These are phyloP conservation scores for Aix galericulata DNA, from an alignment of 2,113 vertebrate species.

Conservation along the genomic window DNA sequence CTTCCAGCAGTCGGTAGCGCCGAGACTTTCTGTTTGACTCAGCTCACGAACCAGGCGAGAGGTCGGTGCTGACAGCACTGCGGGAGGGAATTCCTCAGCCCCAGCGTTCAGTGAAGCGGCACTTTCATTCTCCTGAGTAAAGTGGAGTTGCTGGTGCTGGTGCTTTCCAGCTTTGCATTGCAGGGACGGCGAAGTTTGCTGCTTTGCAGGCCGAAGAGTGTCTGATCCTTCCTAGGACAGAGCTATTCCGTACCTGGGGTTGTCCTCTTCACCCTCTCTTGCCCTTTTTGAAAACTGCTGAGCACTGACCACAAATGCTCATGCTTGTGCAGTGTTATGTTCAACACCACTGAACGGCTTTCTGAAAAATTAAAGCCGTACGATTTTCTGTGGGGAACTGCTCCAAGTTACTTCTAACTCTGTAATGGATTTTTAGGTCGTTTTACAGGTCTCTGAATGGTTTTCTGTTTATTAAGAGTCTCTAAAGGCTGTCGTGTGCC, in stretches of 20 bases:
- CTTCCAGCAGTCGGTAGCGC: rapidly evolving
- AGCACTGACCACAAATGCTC: not conserved
- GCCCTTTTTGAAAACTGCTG: not conserved
- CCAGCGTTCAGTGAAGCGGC: not conserved
- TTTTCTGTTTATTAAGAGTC: not conserved
- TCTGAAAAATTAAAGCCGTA: not conserved
- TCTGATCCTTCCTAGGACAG: not conserved
- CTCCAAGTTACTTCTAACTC: not conserved
- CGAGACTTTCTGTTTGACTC: not conserved
- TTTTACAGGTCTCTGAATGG: not conserved
- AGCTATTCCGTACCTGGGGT: not conserved
- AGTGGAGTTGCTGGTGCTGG: not conserved
- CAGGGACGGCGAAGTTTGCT: not conserved
- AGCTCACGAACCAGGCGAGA: not conserved
- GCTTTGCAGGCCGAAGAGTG: not conserved
- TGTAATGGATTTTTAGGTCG: not conserved
- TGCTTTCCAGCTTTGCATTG: not conserved
- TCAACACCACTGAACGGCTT: not conserved
- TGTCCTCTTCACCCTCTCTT: not conserved
- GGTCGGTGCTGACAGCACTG: not conserved
- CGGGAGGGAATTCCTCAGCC: not conserved
- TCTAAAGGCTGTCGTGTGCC: not conserved
- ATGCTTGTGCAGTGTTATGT: no score
- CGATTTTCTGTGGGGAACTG: not conserved
- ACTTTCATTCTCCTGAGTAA: not conserved